Evolutionary conservation across 2,113 vertebrate species (phyloP).

Genomic region (Megaceryle maxima): DNA sequence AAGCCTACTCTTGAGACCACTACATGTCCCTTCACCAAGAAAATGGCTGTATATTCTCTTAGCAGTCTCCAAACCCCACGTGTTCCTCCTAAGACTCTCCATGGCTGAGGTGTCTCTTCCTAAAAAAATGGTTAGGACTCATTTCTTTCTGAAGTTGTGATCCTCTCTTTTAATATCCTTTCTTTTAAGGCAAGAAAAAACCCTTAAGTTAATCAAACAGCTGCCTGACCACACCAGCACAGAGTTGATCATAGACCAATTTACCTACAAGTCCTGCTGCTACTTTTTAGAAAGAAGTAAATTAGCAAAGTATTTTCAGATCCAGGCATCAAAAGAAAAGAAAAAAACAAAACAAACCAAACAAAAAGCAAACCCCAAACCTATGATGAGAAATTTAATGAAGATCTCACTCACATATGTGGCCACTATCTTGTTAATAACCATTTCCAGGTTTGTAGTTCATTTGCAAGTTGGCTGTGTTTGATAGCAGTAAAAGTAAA

Average conservation of each 20-base stretch:
- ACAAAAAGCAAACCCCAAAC: not conserved
- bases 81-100: not conserved
- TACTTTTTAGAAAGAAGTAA: not conserved
- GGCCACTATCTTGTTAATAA: not conserved
- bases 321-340: not conserved
- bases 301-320: not conserved
- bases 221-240: not conserved
- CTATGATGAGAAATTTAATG: not conserved
- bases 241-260: not conserved
- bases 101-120: not conserved
- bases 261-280: not conserved
- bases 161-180: not conserved
- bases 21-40: rapidly evolving
- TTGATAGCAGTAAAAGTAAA: slow-evolving; percentile 48
- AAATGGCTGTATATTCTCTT: not conserved
- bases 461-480: slow-evolving; percentile 57
- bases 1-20: not conserved
- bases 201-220: not conserved
- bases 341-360: not conserved
- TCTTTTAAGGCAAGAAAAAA: not conserved
- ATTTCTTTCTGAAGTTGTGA: not conserved
- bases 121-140: not conserved
- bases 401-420: not conserved
- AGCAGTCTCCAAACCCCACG: not conserved
- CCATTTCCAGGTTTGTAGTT: slow-evolving; percentile 42